Base-by-base conservation (phyloP, 2,888 invertebrate species). In the Ophioninae sp. region DNA sequence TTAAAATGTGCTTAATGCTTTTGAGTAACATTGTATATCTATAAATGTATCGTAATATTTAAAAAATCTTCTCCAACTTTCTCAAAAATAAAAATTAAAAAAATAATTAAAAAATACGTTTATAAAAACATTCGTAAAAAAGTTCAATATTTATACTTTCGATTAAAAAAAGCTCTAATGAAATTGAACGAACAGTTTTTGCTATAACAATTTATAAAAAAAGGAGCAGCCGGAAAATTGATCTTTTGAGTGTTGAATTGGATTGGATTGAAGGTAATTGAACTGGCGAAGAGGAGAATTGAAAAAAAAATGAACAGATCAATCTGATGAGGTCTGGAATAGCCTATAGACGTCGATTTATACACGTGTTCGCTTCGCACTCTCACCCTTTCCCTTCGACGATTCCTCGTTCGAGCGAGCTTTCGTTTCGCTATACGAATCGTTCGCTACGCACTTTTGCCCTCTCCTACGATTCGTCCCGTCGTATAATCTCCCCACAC, bases 391-490 rank as follows among this genome's bases (percentile, higher is more conserved):
- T 58, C 72, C 76, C 75, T 58, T 64, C 71, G 71, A 59, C 71
- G 61, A 67, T 65, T 73, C 73, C 65, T 61, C 72, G 72, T 61
- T 37, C 41, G 51, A 30, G 59, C 37, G 64, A 73, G 73, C 83
- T 72, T 77, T 76, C 76, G 67, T 41, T 56, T 23, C 75, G 67
- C 61, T 56, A 75, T 67, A 41, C 51, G 68, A 75, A 79, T 82
- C 69, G 72, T 65, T 69, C n/a, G 51, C 69, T 64, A 74, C 73
- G 73, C 83, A 77, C 77, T 81, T 83, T 81, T 74, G 65, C 56
- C 39, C 74, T 73, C 73, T 69, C 51, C 20, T 65, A 58, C 23
- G 63, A 59, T 51, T 17, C 68, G 68, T 67, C 65, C 56, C 51
- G 64, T 58, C 76, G 37, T 51, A 51, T 78, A 23, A 59, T 67